Conservation (phyloP, 30 jellyfish, hydroid and myxozoan species). For the Cassiopea xamachana region DNA sequence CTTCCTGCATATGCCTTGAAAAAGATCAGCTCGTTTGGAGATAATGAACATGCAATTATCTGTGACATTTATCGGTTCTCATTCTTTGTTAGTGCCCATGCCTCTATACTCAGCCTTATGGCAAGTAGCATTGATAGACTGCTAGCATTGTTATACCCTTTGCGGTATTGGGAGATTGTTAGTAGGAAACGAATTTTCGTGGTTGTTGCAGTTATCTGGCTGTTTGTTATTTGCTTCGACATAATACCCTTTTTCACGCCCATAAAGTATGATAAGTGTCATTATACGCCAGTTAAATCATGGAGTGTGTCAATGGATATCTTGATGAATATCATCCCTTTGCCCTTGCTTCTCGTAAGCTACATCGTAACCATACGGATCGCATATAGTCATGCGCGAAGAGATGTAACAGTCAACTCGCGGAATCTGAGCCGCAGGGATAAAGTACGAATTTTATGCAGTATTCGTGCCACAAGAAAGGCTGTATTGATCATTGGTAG, state of each 20-base stretch:
- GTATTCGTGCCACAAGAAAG: conserved; percentile 82
- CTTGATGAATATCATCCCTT: conserved; percentile 69
- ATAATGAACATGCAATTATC: conserved; percentile 22
- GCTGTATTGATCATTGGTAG: conserved; percentile 76
- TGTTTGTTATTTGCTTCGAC: conserved; percentile 68
- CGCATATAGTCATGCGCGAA: conserved; percentile 74
- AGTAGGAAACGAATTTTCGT: conserved; percentile 24
- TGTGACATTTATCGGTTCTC: conserved; percentile 83
- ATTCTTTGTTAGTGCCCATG: conserved; percentile 76
- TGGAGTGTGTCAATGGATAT: conserved; percentile 84
- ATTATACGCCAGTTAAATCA: conserved; percentile 60
- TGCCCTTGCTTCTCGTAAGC: conserved; percentile 64
- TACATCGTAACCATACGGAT: conserved; percentile 65
- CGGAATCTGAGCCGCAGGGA: conserved; percentile 35
- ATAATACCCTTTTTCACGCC: conserved; percentile 63
- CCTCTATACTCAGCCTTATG: conserved; percentile 69
- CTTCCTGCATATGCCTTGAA: conserved; percentile 84
- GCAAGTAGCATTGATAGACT: conserved; percentile 64
- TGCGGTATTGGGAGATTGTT: conserved; percentile 63
- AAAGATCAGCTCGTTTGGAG: conserved; percentile 59
- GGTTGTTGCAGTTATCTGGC: conserved; percentile 48
- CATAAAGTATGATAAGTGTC: conserved; percentile 28
- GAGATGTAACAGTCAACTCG: background rate
- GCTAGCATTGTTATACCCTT: conserved; percentile 61
- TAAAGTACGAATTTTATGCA: conserved; percentile 28